Conservation (phyloP, 2,797 vertebrate species). For the Hippocampus kuda region DNA sequence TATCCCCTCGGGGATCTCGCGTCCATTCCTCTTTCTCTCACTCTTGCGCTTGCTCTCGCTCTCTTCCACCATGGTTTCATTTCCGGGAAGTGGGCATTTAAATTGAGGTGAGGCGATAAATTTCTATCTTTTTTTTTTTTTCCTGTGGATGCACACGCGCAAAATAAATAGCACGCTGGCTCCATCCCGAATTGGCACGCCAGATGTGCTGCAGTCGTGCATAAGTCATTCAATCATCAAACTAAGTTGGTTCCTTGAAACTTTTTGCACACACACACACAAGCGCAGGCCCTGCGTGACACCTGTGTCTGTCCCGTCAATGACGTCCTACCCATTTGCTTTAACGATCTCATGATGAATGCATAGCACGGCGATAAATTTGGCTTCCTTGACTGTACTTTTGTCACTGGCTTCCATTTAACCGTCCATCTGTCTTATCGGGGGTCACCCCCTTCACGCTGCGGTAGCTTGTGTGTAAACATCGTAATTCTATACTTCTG, state of each 20-base stretch:
- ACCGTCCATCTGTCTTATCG: conserved; percentile 31
- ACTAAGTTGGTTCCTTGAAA: conserved; percentile 23
- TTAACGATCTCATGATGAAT: conserved; percentile 54
- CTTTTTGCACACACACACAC: conserved; percentile 3
- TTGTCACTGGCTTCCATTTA: conserved; percentile 38
- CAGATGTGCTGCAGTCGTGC: conserved; percentile 29
- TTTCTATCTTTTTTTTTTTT: conserved; percentile 30
- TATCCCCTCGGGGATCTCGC: conserved; percentile 25
- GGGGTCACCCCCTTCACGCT: conserved; percentile 20
- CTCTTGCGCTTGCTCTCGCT: conserved; percentile 21
- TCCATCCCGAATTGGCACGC: conserved; percentile 25
- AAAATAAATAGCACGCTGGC: conserved; percentile 10
- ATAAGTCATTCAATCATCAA: conserved; percentile 45
- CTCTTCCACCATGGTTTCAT: conserved; percentile 14
- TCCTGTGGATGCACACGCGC: conserved; percentile 8
- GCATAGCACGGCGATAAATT: conserved; percentile 44
- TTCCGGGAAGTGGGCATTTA: conserved; percentile 38
- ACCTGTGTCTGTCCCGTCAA: conserved; percentile 31
- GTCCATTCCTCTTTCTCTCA: conserved; percentile 29
- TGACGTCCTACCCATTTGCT: conserved; percentile 43
- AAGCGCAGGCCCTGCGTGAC: conserved; percentile 10
- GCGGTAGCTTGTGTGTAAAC: conserved; percentile 50
- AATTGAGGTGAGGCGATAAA: conserved; percentile 47
- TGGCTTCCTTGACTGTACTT: conserved; percentile 25
- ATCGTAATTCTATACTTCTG: conserved; percentile 39